Evolutionary conservation across 2,113 vertebrate species (phyloP), one percentile per base, ranked within the genome.

Genomic region (Ictalurus furcatus): DNA sequence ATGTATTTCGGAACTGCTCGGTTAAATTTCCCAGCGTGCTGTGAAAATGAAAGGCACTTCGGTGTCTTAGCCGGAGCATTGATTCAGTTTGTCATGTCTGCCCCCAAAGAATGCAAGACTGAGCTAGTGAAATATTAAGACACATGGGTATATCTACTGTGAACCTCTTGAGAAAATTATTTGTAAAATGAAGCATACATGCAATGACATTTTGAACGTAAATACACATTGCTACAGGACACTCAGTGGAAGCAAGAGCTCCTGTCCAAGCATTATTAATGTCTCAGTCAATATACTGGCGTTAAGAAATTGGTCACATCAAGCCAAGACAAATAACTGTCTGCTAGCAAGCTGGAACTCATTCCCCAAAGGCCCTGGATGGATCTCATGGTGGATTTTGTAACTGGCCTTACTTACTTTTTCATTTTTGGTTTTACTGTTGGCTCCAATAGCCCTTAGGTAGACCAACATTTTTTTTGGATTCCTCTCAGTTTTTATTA

Each of bases 81-180:
- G 54, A 67, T 74, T 82, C 44, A n/a, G 80, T 87, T 80, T 82
- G 78, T 48, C 63, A 69, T 89, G 61, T 86, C n/a, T 79, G 61
- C 86, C 78, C 78, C 56, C 59, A 37, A 84, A 84, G 85, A 84
- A 86, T 82, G 85, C 69, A 85, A 19, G 52, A 48, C 65, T 90
- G 61, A 81, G 78, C 37, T 86, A 61, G 59, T 25, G 83, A 83
- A 61, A 83, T 40, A 61, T 9, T 37, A 83, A 88, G 74, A 63
- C 14, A 61, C 59, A 25, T 63, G 25, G 19, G 56, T 88, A 67
- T 34, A 28, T 87, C 67, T 58, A 13, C 30, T 7, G 16, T 37
- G 56, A 83, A 37, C 30, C 80, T 0, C 21, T 40, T 25, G 30
- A 59, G 1, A 37, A 61, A 61, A 83, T 23, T 54, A 54, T n/a